Percentiles rank a stretch among this genome's conserved stretches.
Evolutionary conservation across 2,113 vertebrate genomes (phyloP).

Genomic region (Cyphomyrus plagiostoma): DNA sequence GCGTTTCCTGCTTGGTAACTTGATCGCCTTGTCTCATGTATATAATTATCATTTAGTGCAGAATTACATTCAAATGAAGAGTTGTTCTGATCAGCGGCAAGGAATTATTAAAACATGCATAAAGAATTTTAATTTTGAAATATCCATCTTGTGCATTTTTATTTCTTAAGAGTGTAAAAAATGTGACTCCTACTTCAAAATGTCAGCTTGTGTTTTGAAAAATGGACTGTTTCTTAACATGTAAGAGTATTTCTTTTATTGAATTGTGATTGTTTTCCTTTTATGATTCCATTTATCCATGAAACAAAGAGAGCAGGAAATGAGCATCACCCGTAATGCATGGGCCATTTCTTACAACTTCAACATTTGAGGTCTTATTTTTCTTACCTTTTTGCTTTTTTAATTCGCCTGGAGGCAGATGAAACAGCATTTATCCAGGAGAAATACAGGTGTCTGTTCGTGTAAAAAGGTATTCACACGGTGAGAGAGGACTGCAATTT

Average conservation of each 20-base stretch:
- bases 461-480: constrained; percentile 30
- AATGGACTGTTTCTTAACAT: constrained; percentile 29
- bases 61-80: background rate
- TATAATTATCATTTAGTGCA: background rate
- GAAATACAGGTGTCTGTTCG: constrained; percentile 34
- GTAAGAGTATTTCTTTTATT: constrained; percentile 16
- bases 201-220: constrained; percentile 25
- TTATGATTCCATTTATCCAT: constrained; percentile 42
- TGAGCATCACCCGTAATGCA: constrained; percentile 44
- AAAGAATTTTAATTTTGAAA: background rate
- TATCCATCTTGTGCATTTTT: background rate
- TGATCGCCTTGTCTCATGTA: background rate
- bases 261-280: constrained; percentile 25
- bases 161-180: background rate
- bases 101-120: background rate
- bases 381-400: constrained; percentile 11
- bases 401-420: constrained; percentile 31
- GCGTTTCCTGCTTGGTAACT: background rate
- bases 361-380: constrained; percentile 30
- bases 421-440: constrained; percentile 32
- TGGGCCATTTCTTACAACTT: constrained; percentile 23
- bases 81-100: background rate
- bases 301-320: constrained; percentile 40
- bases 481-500: constrained; percentile 32
- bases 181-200: background rate